phyloP scores from a whole-genome alignment of 2,888 invertebrate species.

The Drosophila kuntzei region DNA sequence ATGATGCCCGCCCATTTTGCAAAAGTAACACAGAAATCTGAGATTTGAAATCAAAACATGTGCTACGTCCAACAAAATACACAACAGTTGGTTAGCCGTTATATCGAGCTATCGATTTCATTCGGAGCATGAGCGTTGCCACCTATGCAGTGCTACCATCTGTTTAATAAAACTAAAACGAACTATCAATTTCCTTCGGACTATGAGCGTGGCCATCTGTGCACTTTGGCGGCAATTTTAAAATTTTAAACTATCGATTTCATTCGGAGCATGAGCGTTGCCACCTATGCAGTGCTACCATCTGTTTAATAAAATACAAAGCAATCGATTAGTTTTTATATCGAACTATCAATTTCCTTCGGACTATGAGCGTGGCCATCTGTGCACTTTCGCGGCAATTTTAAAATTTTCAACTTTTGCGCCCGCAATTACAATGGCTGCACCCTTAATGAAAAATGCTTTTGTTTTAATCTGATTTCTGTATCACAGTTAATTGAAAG shows the following conservation, averaged over 20 bases:
- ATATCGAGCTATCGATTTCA: slow-evolving; percentile 18
- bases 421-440: slow-evolving; percentile 14
- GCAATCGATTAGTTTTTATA: neutral
- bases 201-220: slow-evolving; percentile 5
- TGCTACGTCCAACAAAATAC: slow-evolving; percentile 18
- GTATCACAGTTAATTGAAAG: slow-evolving; percentile 33
- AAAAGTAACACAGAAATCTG: neutral
- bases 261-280: neutral
- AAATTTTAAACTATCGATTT: slow-evolving; percentile 16
- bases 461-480: slow-evolving; percentile 27
- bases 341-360: slow-evolving; percentile 16
- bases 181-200: slow-evolving; percentile 16
- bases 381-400: neutral
- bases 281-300: neutral
- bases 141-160: neutral
- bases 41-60: slow-evolving; percentile 38
- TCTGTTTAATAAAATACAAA: neutral
- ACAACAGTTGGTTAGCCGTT: neutral
- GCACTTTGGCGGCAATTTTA: neutral
- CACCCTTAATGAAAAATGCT: slow-evolving; percentile 1
- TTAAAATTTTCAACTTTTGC: neutral
- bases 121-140: neutral
- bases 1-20: slow-evolving; percentile 86
- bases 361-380: slow-evolving; percentile 8
- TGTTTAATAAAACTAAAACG: neutral